phyloP scores from a whole-genome alignment of 1,140 invertebrate species.

The Leptoteleia sp. region DNA sequence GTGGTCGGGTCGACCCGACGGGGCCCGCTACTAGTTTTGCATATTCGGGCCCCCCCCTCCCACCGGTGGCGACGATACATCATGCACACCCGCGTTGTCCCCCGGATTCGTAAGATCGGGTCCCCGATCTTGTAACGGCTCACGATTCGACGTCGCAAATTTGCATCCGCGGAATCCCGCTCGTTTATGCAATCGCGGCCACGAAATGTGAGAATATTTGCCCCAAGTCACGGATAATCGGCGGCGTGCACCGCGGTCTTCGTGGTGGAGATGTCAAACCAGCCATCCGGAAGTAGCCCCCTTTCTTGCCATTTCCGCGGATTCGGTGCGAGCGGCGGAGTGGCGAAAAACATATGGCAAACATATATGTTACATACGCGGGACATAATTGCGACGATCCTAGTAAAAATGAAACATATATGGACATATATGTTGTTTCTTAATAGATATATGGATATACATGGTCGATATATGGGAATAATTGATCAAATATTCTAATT shows the following conservation, averaged over 20 bases:
- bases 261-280: slow-evolving; percentile 23
- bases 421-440: no score
- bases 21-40: slow-evolving; percentile 68
- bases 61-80: slow-evolving; percentile 46
- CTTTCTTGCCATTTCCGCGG: neutral
- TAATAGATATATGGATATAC: no score
- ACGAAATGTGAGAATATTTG: slow-evolving; percentile 59
- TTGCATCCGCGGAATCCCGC: slow-evolving; percentile 50
- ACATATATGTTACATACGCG: no score
- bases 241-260: slow-evolving; percentile 27
- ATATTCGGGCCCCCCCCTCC: slow-evolving; percentile 69
- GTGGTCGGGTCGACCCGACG: slow-evolving; percentile 65
- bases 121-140: slow-evolving; percentile 33
- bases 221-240: slow-evolving; percentile 63
- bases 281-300: slow-evolving; percentile 42
- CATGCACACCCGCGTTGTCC: slow-evolving; percentile 46
- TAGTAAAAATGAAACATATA: no score
- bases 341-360: neutral
- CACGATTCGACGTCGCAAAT: slow-evolving; percentile 54
- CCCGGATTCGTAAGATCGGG: slow-evolving; percentile 55
- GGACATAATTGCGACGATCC: no score
- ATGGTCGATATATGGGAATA: no score
- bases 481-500: no score
- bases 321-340: neutral
- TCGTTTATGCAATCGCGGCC: slow-evolving; percentile 48